phyloP scores from a whole-genome alignment of 2,888 invertebrate species.

The Aporophyla lueneburgensis region DNA sequence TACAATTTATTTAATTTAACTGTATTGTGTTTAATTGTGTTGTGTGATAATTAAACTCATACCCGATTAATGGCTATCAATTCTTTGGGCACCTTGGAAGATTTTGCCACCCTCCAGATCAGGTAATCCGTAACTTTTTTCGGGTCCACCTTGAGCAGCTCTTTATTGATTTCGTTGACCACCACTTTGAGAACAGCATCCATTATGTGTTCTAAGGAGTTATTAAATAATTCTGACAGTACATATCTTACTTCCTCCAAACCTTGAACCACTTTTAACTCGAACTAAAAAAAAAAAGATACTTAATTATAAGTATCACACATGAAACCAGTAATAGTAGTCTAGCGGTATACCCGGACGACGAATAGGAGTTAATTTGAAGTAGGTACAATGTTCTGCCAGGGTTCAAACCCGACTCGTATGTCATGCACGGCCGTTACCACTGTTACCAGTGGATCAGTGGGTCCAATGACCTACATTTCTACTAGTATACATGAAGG shows the following conservation, averaged over 20 bases:
- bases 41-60: slow-evolving; percentile 7
- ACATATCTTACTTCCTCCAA: slow-evolving; percentile 25
- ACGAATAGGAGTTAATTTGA: neutral
- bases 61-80: neutral
- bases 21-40: neutral
- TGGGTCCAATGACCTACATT: neutral
- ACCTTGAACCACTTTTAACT: neutral
- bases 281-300: slow-evolving; percentile 2
- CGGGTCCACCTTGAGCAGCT: neutral
- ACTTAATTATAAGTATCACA: neutral
- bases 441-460: neutral
- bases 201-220: slow-evolving; percentile 14
- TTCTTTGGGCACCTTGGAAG: neutral
- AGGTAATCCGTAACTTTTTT: neutral
- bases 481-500: neutral
- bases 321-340: neutral
- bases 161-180: slow-evolving; percentile 24
- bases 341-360: neutral
- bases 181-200: slow-evolving; percentile 19
- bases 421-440: neutral
- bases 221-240: slow-evolving; percentile 9
- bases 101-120: neutral
- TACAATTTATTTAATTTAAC: neutral
- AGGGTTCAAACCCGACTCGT: neutral
- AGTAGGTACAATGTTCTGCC: neutral